A percentile compares a stretch with the other conserved stretches of the same genome.
phyloP scores from a whole-genome alignment of 2,113 vertebrate genomes.

The Peucedramus taeniatus region DNA sequence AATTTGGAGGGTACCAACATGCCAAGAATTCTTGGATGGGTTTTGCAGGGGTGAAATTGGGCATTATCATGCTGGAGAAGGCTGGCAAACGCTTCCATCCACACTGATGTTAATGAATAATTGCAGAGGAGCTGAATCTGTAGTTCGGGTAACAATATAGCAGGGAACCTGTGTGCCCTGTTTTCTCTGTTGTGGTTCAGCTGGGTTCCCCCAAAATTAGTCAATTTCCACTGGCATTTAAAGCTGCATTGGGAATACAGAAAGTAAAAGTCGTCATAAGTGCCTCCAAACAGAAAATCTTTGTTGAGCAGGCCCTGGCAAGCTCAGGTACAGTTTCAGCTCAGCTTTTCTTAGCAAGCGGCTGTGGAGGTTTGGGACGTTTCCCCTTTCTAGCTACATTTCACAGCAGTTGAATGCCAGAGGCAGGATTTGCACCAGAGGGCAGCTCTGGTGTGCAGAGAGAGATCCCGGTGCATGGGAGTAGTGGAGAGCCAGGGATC shows the following conservation, averaged over 20 bases:
- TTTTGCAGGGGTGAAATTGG: not conserved
- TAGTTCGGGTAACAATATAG: not conserved
- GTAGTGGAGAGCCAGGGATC: not conserved
- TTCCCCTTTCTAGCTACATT: not conserved
- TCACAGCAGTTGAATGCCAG: not conserved
- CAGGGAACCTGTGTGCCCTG: not conserved
- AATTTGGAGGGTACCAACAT: not conserved
- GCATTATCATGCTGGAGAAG: not conserved
- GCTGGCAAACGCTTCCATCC: not conserved
- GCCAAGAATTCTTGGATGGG: not conserved
- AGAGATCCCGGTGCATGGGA: fast-evolving
- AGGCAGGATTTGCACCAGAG: not conserved
- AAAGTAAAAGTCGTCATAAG: not conserved
- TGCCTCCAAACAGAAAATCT: not conserved
- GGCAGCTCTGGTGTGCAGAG: not conserved
- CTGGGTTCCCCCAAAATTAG: not conserved
- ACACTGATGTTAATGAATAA: not conserved
- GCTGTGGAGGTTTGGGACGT: not conserved
- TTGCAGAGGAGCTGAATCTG: not conserved
- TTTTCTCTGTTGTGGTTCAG: not conserved
- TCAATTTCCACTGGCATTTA: not conserved
- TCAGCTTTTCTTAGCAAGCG: not conserved
- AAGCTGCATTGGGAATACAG: not conserved
- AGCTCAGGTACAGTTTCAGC: not conserved
- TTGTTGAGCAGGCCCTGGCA: not conserved